These are phyloP conservation scores for Mesembrinibis cayennensis DNA, from an alignment of 2,113 vertebrate species.

Conservation along the genomic window DNA sequence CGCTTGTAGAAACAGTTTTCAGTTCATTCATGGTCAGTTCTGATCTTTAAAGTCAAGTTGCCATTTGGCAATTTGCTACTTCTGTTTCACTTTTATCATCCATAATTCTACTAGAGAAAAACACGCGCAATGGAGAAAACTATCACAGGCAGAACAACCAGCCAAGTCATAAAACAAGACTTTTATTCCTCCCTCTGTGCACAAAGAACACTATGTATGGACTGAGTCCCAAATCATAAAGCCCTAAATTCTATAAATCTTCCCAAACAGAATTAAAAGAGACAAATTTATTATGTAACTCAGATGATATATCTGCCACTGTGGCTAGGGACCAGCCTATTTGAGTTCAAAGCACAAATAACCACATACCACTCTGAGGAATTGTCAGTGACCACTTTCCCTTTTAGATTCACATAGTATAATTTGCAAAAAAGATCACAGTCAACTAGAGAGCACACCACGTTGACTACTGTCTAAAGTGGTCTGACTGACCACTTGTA, in stretches of 20 bases:
- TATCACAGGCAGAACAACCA: not conserved
- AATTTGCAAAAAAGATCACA: not conserved
- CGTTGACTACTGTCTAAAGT: not conserved
- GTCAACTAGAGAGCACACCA: not conserved
- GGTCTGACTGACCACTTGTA: not conserved
- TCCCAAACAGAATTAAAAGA: slow-evolving; percentile 37
- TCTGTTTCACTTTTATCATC: not conserved
- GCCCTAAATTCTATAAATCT: slow-evolving; percentile 29
- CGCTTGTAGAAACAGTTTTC: not conserved
- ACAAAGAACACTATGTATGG: slow-evolving; percentile 15
- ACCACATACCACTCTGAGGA: not conserved
- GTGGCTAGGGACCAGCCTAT: not conserved
- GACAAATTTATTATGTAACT: slow-evolving; percentile 24
- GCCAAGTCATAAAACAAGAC: slow-evolving; percentile 5
- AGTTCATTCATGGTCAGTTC: not conserved
- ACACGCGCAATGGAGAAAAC: not conserved
- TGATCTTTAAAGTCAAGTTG: not conserved
- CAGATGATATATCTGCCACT: not conserved
- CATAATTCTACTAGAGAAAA: not conserved
- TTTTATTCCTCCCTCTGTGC: slow-evolving; percentile 29
- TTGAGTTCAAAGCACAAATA: slow-evolving; percentile 36
- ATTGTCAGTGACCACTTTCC: not conserved
- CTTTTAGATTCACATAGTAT: not conserved
- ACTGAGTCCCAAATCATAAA: slow-evolving; percentile 23
- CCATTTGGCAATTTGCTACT: not conserved